Conservation (phyloP, 2,888 invertebrate species). For the Scaptomyza tumidula region DNA sequence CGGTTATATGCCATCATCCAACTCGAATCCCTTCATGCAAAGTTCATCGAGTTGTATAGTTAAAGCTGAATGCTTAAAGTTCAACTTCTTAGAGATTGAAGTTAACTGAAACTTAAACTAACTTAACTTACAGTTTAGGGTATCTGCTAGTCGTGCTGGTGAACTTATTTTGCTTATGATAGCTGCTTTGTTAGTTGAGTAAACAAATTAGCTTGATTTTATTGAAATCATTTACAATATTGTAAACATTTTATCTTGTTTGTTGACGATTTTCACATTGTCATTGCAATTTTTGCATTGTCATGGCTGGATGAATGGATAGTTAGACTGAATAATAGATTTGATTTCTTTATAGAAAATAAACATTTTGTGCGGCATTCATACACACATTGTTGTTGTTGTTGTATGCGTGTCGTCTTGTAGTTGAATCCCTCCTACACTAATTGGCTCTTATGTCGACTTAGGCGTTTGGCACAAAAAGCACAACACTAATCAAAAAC, state of each 20-base stretch:
- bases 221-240: background rate
- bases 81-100: too few relatives aligned
- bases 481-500: background rate
- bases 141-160: background rate
- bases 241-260: background rate
- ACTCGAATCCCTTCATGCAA: background rate
- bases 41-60: background rate
- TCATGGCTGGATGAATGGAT: background rate
- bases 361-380: conserved; percentile 6
- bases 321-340: background rate
- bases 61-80: too few relatives aligned
- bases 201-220: background rate
- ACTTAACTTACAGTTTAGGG: background rate
- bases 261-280: background rate
- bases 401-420: background rate
- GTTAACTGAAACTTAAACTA: too few relatives aligned
- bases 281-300: background rate
- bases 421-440: conserved; percentile 34
- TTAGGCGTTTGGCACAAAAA: conserved; percentile 26
- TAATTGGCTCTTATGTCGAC: conserved; percentile 59
- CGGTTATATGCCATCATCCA: background rate
- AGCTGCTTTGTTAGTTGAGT: background rate
- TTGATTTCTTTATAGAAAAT: background rate
- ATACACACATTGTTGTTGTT: background rate
- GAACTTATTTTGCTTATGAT: too few relatives aligned